phyloP scores from a whole-genome alignment of 2,797 vertebrate species.

The Chaenodraco wilsoni region DNA sequence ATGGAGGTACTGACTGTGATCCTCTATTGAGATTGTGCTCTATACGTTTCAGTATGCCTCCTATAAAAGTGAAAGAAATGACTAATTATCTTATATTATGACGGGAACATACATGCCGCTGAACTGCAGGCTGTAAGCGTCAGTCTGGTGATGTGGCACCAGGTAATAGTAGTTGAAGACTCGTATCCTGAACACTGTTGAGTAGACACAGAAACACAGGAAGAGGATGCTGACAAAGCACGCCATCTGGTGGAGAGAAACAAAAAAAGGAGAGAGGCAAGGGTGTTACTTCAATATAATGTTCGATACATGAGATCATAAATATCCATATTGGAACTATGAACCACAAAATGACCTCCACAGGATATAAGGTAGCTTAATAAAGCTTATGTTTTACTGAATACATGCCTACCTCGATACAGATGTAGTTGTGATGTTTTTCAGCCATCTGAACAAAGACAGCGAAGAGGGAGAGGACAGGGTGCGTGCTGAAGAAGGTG shows the following conservation, averaged over 20 bases:
- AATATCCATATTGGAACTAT: background rate
- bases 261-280: conserved; percentile 11
- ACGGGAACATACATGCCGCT: conserved; percentile 92
- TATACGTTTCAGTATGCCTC: background rate
- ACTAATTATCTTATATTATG: background rate
- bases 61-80: background rate
- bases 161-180: conserved; percentile 96
- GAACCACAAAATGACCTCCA: too few relatives aligned
- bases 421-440: conserved; percentile 92
- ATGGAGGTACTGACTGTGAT: background rate
- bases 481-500: conserved; percentile 94
- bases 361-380: background rate
- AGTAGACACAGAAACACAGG: conserved; percentile 94
- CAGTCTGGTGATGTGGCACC: conserved; percentile 95
- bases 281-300: background rate
- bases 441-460: conserved; percentile 93
- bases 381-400: background rate
- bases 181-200: conserved; percentile 94
- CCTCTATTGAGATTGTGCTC: background rate
- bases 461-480: conserved; percentile 92
- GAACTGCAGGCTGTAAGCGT: conserved; percentile 96
- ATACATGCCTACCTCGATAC: conserved; percentile 87
- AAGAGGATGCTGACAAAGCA: conserved; percentile 95
- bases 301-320: background rate
- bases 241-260: conserved; percentile 85